Evolutionary conservation across 2,888 invertebrate species (phyloP).

Genomic region (Polymixis lichenea): DNA sequence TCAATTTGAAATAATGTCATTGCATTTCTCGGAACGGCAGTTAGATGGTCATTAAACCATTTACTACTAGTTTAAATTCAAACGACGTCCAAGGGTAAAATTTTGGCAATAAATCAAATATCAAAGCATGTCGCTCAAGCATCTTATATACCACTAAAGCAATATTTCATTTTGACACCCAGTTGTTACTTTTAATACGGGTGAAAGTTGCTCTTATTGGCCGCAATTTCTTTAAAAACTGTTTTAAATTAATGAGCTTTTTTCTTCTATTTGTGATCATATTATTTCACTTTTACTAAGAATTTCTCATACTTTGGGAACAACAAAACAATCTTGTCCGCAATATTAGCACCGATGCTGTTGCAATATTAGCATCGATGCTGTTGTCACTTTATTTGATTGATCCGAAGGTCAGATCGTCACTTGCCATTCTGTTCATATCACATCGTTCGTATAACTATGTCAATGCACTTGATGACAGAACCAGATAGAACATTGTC

Average conservation of each 20-base stretch:
- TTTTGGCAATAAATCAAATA: slow-evolving; percentile 77
- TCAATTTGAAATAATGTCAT: slow-evolving; percentile 25
- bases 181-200: slow-evolving; percentile 31
- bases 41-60: slow-evolving; percentile 68
- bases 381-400: slow-evolving; percentile 7
- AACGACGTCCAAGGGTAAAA: slow-evolving; percentile 35
- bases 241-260: neutral
- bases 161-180: slow-evolving; percentile 41
- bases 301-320: neutral
- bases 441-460: slow-evolving; percentile 4
- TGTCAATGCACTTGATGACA: slow-evolving; percentile 11
- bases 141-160: slow-evolving; percentile 55
- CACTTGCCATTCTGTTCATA: slow-evolving; percentile 1
- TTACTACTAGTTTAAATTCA: slow-evolving; percentile 61
- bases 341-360: neutral
- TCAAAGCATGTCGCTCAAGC: slow-evolving; percentile 68
- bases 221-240: neutral
- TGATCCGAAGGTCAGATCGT: slow-evolving; percentile 29
- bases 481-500: too few relatives aligned
- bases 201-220: neutral
- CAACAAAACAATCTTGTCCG: neutral
- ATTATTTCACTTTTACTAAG: neutral
- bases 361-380: neutral
- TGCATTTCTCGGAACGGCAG: slow-evolving; percentile 24
- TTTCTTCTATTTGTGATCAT: neutral